phyloP scores from a whole-genome alignment of 2,797 vertebrate species.

The Molothrus ater region DNA sequence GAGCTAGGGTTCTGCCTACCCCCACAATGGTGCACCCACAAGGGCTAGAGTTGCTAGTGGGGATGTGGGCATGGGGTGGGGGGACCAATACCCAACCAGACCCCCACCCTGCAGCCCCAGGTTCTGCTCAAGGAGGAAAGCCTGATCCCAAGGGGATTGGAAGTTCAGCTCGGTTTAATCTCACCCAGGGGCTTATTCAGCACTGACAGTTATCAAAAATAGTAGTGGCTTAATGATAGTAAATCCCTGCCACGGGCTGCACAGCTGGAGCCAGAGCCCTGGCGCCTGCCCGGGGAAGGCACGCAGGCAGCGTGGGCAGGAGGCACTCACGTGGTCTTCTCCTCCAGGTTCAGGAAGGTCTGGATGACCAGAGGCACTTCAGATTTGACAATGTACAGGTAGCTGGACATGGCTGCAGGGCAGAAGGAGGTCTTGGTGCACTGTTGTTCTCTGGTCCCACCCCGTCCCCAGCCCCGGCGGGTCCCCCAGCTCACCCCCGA shows the following conservation, averaged over 20 bases:
- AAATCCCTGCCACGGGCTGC: slow-evolving; percentile 66
- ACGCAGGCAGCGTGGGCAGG: neutral
- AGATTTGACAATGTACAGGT: slow-evolving; percentile 96
- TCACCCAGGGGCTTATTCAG: slow-evolving; percentile 59
- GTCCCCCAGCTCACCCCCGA: neutral
- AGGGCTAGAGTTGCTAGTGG: neutral
- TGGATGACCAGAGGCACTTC: slow-evolving; percentile 98
- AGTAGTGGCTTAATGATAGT: slow-evolving; percentile 61
- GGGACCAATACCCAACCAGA: neutral
- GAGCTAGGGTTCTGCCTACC: neutral
- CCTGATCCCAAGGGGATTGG: slow-evolving; percentile 60
- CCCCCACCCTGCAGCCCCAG: fast-evolving
- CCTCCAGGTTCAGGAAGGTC: slow-evolving; percentile 88
- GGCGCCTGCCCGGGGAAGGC: neutral
- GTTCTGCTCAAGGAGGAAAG: slow-evolving; percentile 24
- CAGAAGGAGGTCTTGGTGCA: neutral
- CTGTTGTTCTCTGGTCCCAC: neutral
- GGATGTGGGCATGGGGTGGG: neutral
- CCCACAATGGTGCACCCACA: neutral
- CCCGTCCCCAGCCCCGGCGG: fast-evolving
- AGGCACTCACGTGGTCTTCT: slow-evolving; percentile 85
- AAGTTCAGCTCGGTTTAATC: slow-evolving; percentile 71
- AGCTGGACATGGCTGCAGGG: slow-evolving; percentile 85
- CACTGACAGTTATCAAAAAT: slow-evolving; percentile 61
- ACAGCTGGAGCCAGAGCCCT: slow-evolving; percentile 52